Base-by-base conservation (phyloP, 2,888 invertebrate genomes). In the Calameuta filiformis region DNA sequence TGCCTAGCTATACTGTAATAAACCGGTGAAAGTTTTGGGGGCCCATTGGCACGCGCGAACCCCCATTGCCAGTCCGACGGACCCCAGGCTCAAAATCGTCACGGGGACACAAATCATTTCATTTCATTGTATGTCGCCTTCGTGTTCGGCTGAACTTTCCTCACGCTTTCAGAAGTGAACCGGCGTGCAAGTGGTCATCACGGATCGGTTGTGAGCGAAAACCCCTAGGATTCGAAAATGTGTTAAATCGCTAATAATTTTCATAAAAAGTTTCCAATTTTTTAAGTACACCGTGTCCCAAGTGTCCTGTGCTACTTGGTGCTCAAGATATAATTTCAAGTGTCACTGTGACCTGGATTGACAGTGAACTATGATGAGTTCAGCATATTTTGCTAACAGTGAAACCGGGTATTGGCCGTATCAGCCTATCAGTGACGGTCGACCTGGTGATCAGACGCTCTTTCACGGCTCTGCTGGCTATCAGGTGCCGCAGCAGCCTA, bases 11-110 rank as follows among this genome's bases (percentile, higher is more conserved):
- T 35, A 77, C 79, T 81, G 85, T 83, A 87, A 87, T 87, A 87
- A 88, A 88, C 86, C 85, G 83, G 89, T 88, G 89, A 90, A 90
- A 90, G 88, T 90, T 89, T 82, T 81, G 82, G 89, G 88, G 88
- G 82, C 88, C 88, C 87, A 88, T 89, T 89, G 89, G 89, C 87
- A 90, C 88, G 89, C 89, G 88, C 85, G 78, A 82, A 83, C 82
- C 83, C 83, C 84, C 69, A 75, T 69, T 75, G 76, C 78, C 78
- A 69, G 73, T 78, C 82, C 81, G 76, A 77, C 77, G 83, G 83
- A 81, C 85, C 83, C 84, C 84, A 80, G 81, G 86, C 86, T 87
- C 82, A 82, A 85, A 87, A 87, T 88, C 86, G 89, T 87, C 87
- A 88, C 87, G 84, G 86, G 86, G 85, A 85, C 88, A 87, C 86